Evolutionary conservation across 2,888 invertebrate species (phyloP).

Genomic region (Xanthia icteritia): DNA sequence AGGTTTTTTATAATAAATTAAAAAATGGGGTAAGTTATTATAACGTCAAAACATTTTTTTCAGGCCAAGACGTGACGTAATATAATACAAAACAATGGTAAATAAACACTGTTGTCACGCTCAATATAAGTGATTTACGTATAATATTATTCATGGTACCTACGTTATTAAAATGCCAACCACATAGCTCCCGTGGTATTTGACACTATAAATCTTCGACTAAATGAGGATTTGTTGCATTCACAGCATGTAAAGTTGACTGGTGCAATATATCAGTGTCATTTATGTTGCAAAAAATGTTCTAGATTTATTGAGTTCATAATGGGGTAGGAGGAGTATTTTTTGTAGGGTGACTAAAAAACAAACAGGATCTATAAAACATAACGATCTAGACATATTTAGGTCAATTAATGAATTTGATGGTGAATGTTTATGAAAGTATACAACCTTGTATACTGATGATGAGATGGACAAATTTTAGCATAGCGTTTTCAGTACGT

Average conservation of each 20-base stretch:
- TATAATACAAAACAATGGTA: slow-evolving; percentile 34
- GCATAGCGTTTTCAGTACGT: too few species aligned
- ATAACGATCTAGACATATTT: not conserved
- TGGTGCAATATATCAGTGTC: slow-evolving; percentile 52
- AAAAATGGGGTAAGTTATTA: slow-evolving; percentile 13
- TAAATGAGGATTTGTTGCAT: slow-evolving; percentile 71
- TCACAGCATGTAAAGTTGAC: slow-evolving; percentile 63
- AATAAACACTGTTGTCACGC: slow-evolving; percentile 33
- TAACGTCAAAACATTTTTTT: slow-evolving; percentile 23
- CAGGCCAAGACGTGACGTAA: slow-evolving; percentile 16
- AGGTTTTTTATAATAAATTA: not conserved
- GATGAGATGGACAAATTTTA: too few species aligned
- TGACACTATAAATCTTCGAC: slow-evolving; percentile 69
- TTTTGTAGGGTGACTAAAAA: slow-evolving; percentile 2
- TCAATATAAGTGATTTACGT: slow-evolving; percentile 62
- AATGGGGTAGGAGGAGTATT: slow-evolving; percentile 9
- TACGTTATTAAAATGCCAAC: slow-evolving; percentile 65
- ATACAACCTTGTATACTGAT: too few species aligned
- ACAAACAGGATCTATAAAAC: not conserved
- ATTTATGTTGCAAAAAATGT: slow-evolving; percentile 48
- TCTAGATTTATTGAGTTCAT: slow-evolving; percentile 53
- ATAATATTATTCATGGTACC: slow-evolving; percentile 65
- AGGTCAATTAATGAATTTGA: not conserved
- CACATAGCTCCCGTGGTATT: slow-evolving; percentile 61
- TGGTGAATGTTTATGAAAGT: not conserved